These are phyloP conservation scores for Sisor rabdophorus DNA, from an alignment of 2,113 vertebrate genomes.

Conservation along the genomic window DNA sequence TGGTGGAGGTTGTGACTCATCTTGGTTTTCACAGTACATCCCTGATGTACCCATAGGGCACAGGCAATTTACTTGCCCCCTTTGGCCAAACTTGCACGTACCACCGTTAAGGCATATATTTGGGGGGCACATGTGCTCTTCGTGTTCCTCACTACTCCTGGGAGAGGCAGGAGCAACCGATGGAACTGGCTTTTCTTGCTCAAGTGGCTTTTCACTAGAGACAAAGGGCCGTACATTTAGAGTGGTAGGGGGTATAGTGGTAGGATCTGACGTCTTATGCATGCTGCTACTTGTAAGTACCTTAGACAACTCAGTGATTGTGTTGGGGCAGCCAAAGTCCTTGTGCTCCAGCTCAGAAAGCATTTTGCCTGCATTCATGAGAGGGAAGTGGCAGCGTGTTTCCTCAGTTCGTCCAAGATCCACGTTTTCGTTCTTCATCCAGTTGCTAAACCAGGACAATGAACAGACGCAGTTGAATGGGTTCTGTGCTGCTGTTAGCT, in stretches of 20 bases:
- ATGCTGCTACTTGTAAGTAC: constrained; percentile 63
- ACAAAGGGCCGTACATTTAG: constrained; percentile 33
- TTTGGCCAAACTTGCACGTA: constrained; percentile 70
- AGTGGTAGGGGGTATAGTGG: constrained; percentile 56
- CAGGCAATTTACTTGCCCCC: constrained; percentile 71
- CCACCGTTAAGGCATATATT: constrained; percentile 83
- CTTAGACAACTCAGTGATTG: constrained; percentile 72
- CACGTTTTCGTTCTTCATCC: constrained; percentile 73
- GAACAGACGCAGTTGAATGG: constrained; percentile 93
- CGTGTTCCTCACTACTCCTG: constrained; percentile 30
- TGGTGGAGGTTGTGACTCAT: constrained; percentile 31
- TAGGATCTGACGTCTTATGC: constrained; percentile 42
- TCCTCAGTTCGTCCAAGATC: constrained; percentile 76
- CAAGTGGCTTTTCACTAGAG: constrained; percentile 35
- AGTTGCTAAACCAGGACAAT: constrained; percentile 87
- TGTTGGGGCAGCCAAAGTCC: constrained; percentile 88
- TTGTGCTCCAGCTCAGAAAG: constrained; percentile 77
- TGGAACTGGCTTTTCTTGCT: constrained; percentile 37
- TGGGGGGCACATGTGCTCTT: constrained; percentile 69
- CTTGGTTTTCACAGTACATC: constrained; percentile 72
- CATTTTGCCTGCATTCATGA: constrained; percentile 79
- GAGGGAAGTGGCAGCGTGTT: constrained; percentile 94
- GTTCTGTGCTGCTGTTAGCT: constrained; percentile 80
- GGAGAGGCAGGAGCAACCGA: constrained; percentile 31
- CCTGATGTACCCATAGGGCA: constrained; percentile 75